Percentiles rank a stretch among this genome's conserved stretches.
These are phyloP conservation scores for Acipenser transmontanus DNA, from an alignment of 2,797 vertebrate species.

Conservation along the genomic window DNA sequence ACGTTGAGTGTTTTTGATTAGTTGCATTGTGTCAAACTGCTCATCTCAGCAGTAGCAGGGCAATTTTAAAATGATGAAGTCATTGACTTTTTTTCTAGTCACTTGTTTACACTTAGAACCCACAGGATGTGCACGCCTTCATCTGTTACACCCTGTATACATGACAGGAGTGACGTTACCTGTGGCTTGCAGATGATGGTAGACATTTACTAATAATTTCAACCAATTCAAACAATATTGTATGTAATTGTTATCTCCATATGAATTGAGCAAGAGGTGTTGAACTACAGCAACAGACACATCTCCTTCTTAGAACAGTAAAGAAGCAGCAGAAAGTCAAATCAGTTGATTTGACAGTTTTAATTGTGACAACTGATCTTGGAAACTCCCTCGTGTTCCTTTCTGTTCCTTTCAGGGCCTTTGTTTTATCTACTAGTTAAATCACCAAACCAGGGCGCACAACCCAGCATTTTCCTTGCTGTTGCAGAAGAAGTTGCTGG, in stretches of 20 bases:
- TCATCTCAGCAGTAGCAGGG: no score
- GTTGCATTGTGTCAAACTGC: no score
- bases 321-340: background rate
- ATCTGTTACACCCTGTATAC: no score
- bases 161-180: no score
- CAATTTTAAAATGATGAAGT: no score
- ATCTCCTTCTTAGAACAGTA: background rate
- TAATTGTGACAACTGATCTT: background rate
- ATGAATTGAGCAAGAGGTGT: background rate
- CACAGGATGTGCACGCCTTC: no score
- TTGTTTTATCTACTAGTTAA: conserved; percentile 75
- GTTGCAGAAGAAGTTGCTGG: conserved; percentile 67
- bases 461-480: conserved; percentile 67
- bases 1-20: no score
- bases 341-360: conserved; percentile 12
- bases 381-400: background rate
- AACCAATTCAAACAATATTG: no score
- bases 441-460: conserved; percentile 67
- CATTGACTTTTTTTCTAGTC: no score
- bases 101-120: no score
- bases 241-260: background rate
- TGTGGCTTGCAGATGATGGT: no score
- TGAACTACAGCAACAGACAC: conserved; percentile 11
- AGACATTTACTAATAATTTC: no score
- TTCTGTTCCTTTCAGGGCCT: conserved; percentile 51